Evolutionary conservation across 1,140 invertebrate species (phyloP), one percentile per base, ranked within the genome.

Genomic region (Drosophila prosaltans): DNA sequence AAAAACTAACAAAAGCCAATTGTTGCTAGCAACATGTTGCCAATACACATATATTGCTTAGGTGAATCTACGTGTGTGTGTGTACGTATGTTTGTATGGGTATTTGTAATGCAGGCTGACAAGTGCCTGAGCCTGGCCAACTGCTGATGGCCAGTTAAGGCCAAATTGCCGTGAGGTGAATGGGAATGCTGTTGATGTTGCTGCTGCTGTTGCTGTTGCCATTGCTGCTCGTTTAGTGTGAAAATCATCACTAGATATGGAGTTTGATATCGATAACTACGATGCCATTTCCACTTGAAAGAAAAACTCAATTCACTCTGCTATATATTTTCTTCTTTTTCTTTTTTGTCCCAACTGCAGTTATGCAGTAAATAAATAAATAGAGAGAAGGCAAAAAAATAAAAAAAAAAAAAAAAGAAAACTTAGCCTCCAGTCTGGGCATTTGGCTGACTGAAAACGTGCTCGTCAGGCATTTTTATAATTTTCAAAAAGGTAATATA

Each of bases 401-500:
- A 58, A 36, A 58, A 8, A 6, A 16, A 58, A 58, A 58, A 21
- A 58, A 36, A 58, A 8, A 32, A 58, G 2, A 16, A 16, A 58
- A 55, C 40, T 32, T 48, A 36, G 63, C 48, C 45, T 65, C 65
- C 61, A 60, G 63, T 62, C 58, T 41, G 73, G 65, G 70, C 73
- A 66, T 79, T 61, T 65, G 67, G 69, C 32, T 78, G 74, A 79
- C 74, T 78, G 65, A 62, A 86, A 88, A 86, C 82, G 82, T 86
- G 82, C 82, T 81, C 80, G 80, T 77, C 82, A 70, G 81, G 80
- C 82, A 72, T 82, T 86, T 86, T 76, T 82, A 88, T 84, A 85
- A 85, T 85, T 85, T 88, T 86, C 68, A 69, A 85, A 88, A 82
- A 77, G 76, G 83, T 69, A 72, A 59, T 41, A 69, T 30, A 73